phyloP scores from a whole-genome alignment of 2,797 vertebrate species.

The Selene dorsalis region DNA sequence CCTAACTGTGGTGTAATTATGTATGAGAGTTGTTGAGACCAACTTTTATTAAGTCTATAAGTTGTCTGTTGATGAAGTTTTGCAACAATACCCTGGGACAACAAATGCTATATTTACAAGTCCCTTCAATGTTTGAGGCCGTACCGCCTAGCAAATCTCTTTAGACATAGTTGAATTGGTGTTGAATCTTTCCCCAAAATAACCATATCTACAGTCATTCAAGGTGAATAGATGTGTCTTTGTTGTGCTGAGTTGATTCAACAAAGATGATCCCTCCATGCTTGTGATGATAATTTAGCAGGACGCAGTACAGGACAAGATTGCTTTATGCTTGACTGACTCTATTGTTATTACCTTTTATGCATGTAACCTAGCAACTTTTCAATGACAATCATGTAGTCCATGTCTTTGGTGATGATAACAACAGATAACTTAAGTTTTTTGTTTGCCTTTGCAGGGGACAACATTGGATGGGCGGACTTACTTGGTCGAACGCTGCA shows the following conservation, averaged over 20 bases:
- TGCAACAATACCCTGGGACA: background rate
- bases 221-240: background rate
- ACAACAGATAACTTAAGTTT: background rate
- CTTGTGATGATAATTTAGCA: background rate
- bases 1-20: background rate
- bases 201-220: background rate
- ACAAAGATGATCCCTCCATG: background rate
- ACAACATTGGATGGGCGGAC: constrained; percentile 81
- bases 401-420: background rate
- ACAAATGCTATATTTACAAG: background rate
- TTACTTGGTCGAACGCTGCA: constrained; percentile 77
- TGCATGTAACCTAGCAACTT: too few relatives aligned
- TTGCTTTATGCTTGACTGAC: too few relatives aligned
- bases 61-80: background rate
- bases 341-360: too few relatives aligned
- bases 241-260: background rate
- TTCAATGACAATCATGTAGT: background rate
- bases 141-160: background rate
- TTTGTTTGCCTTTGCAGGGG: constrained; percentile 72
- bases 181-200: background rate
- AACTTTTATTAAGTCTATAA: background rate
- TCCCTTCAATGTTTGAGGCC: background rate
- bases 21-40: too few relatives aligned
- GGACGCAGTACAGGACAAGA: too few relatives aligned
- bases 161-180: too few relatives aligned